phyloP scores from a whole-genome alignment of 2,888 invertebrate genomes.

The Spodoptera exigua region DNA sequence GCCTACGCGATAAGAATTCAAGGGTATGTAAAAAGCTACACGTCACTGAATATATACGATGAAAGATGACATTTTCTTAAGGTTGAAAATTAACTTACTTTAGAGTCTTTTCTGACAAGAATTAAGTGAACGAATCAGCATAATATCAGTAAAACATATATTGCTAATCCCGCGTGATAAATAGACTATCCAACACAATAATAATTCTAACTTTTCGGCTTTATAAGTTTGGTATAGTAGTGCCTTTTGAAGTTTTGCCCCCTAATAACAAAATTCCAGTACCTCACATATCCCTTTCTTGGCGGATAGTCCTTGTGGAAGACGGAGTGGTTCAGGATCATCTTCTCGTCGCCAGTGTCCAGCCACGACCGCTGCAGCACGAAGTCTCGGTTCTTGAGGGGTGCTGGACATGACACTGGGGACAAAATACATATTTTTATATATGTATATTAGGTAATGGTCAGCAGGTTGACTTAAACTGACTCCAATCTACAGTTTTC shows the following conservation, averaged over 20 bases:
- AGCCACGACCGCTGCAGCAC: slow-evolving; percentile 97
- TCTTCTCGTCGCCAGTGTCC: slow-evolving; percentile 95
- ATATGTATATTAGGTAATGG: too few species aligned
- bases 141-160: too few species aligned
- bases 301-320: slow-evolving; percentile 96
- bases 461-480: too few species aligned
- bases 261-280: slow-evolving; percentile 23
- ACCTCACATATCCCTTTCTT: slow-evolving; percentile 94
- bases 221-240: background rate
- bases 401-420: slow-evolving; percentile 95
- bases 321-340: slow-evolving; percentile 97
- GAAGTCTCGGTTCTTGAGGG: slow-evolving; percentile 97
- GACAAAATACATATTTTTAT: slow-evolving; percentile 2
- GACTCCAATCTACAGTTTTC: too few species aligned
- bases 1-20: slow-evolving; percentile 15
- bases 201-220: too few species aligned
- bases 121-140: too few species aligned
- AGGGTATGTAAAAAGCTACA: background rate
- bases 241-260: background rate
- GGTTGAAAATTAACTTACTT: slow-evolving; percentile 1
- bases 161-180: too few species aligned
- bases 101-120: slow-evolving; percentile 8
- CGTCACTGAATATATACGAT: background rate
- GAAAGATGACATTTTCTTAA: background rate
- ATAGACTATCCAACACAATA: too few species aligned